Percentiles rank a stretch among this genome's conserved stretches.
Evolutionary conservation across 1,140 invertebrate species (phyloP).

Genomic region (Zophobas morio): DNA sequence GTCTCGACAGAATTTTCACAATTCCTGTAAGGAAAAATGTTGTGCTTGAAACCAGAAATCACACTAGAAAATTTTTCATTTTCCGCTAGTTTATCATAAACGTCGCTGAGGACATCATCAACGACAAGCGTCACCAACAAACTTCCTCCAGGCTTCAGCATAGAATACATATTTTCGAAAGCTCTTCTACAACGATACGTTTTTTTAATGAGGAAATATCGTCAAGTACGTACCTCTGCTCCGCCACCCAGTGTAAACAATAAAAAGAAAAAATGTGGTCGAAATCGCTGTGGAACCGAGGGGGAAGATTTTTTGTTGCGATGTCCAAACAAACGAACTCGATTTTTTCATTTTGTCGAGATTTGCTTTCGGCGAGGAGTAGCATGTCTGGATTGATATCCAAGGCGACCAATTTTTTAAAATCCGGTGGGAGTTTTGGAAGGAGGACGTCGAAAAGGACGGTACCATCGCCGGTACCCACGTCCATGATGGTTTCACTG

Average conservation of each 20-base stretch:
- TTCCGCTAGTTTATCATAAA: too few relatives aligned
- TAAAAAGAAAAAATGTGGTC: constrained; percentile 86
- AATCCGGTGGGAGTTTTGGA: constrained; percentile 73
- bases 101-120: too few relatives aligned
- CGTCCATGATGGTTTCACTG: constrained; percentile 29
- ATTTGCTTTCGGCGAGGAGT: constrained; percentile 71
- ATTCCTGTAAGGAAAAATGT: too few relatives aligned
- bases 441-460: constrained; percentile 72
- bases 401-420: constrained; percentile 71
- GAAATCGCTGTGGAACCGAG: constrained; percentile 71
- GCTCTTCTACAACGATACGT: too few relatives aligned
- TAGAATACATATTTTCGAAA: too few relatives aligned
- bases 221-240: constrained; percentile 74
- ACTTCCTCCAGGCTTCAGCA: too few relatives aligned
- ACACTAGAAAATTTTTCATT: too few relatives aligned
- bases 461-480: background rate
- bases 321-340: constrained; percentile 81
- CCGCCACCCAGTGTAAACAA: constrained; percentile 86
- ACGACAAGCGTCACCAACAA: too few relatives aligned
- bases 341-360: constrained; percentile 67
- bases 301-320: constrained; percentile 68
- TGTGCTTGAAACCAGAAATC: too few relatives aligned
- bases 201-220: constrained; percentile 70
- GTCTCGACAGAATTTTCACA: too few relatives aligned
- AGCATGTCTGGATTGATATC: constrained; percentile 83